These are phyloP conservation scores for Drosophila austrosaltans DNA, from an alignment of 2,888 invertebrate species.

Conservation along the genomic window DNA sequence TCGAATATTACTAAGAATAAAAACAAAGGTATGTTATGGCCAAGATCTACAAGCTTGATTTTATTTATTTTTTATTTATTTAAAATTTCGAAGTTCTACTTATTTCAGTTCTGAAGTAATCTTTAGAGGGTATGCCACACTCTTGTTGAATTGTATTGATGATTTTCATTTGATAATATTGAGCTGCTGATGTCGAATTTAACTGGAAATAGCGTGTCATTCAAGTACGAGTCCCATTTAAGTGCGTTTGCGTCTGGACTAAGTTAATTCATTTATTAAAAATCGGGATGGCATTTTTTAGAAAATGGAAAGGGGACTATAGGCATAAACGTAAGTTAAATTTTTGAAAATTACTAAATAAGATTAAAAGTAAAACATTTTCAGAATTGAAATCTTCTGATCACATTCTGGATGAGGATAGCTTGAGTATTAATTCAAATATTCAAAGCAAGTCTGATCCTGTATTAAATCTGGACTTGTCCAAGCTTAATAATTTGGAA, in stretches of 20 bases:
- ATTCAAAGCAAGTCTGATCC: background rate
- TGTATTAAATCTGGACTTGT: background rate
- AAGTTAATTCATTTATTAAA: background rate
- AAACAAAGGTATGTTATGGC: too few relatives aligned
- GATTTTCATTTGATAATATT: background rate
- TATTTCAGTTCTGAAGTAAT: too few relatives aligned
- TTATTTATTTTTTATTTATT: background rate
- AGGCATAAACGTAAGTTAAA: conserved; percentile 4
- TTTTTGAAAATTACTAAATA: background rate
- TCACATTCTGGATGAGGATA: background rate
- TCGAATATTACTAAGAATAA: background rate
- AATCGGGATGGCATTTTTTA: conserved; percentile 10
- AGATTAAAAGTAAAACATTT: background rate
- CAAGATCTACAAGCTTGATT: background rate
- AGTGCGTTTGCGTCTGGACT: background rate
- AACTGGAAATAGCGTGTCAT: background rate
- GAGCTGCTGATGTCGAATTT: background rate
- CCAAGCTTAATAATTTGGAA: background rate
- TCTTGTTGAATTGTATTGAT: background rate
- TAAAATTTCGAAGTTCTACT: too few relatives aligned
- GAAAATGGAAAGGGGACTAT: conserved; percentile 8
- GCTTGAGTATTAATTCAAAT: background rate
- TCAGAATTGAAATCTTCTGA: conserved; percentile 5
- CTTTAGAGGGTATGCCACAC: background rate
- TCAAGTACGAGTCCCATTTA: background rate